Evolutionary conservation across 1,140 invertebrate species (phyloP), one percentile per base, ranked within the genome.

Genomic region (Pseudachorutes palmiensis): DNA sequence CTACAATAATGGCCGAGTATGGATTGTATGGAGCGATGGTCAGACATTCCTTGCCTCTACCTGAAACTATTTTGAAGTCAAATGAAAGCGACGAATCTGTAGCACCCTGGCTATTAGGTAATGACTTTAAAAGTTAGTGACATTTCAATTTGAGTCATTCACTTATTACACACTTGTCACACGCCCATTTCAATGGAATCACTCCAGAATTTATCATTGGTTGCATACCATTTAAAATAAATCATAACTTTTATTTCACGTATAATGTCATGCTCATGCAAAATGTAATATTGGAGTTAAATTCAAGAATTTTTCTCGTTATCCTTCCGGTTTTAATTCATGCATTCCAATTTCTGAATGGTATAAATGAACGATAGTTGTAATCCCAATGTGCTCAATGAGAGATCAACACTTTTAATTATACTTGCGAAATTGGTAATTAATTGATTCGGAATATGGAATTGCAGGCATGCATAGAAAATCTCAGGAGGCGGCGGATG

Each of bases 11-110:
- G 96, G 96, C 96, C 62, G 97, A 99, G 80, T 99, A 99, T 76
- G 97, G 97, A 0, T 83, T 99, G 0, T 99, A 99, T 78, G 97
- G 97, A 0, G 97, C 97, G 57, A 99, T 99, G 96, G 95, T 98
- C 5, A 55, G 96, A 69, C 96, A 98, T 81, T 97, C 94, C 31
- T 81, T 99, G 64, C 96, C 96, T 0, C 85, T 99, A 72, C 96
- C 96, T 0, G 95, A 99, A 75, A 97, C 93, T 51, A 98, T 98
- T 45, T 45, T 45, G 36, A 45, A 55, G 51, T 55, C 51, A 55
- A 55, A 55, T 55, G 51, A 55, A 26, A 16, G 12, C 24, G 51
- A 55, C 24, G 51, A 55, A 24, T 12, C 51, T 16, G 51, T 55
- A 26, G 51, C 51, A 14, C 51, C 51, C 3, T 55, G 51, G 51